phyloP scores from a whole-genome alignment of 2,113 vertebrate genomes.

The Malurus alboscapulatus region DNA sequence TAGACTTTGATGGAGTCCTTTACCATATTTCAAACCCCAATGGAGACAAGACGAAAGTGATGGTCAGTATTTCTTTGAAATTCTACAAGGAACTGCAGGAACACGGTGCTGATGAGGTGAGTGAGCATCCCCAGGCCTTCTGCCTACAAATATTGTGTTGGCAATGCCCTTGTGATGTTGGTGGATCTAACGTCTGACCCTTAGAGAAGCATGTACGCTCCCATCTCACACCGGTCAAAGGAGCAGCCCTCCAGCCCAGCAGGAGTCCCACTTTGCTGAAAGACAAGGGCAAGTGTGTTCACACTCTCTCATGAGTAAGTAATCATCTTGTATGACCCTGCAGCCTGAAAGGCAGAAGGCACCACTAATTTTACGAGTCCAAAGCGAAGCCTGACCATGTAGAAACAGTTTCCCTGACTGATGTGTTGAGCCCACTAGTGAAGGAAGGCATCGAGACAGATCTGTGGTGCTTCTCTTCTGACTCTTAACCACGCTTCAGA shows the following conservation, averaged over 20 bases:
- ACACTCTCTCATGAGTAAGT: not conserved
- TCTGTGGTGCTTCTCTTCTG: not conserved
- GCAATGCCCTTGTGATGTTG: not conserved
- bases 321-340: not conserved
- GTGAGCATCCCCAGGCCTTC: not conserved
- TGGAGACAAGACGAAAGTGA: constrained; percentile 97
- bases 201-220: not conserved
- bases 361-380: not conserved
- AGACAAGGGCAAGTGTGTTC: not conserved
- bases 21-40: constrained; percentile 99
- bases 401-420: not conserved
- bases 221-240: not conserved
- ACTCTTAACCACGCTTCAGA: not conserved
- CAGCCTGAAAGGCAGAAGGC: not conserved
- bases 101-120: constrained; percentile 94
- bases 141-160: not conserved
- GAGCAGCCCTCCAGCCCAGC: not conserved
- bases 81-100: constrained; percentile 99
- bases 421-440: not conserved
- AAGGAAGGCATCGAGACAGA: not conserved
- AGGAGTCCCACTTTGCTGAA: not conserved
- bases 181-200: not conserved
- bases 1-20: constrained; percentile 98
- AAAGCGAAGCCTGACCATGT: not conserved
- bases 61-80: constrained; percentile 99